These are phyloP conservation scores for Osedax frankpressi DNA, from an alignment of 2,888 invertebrate genomes.

Conservation along the genomic window DNA sequence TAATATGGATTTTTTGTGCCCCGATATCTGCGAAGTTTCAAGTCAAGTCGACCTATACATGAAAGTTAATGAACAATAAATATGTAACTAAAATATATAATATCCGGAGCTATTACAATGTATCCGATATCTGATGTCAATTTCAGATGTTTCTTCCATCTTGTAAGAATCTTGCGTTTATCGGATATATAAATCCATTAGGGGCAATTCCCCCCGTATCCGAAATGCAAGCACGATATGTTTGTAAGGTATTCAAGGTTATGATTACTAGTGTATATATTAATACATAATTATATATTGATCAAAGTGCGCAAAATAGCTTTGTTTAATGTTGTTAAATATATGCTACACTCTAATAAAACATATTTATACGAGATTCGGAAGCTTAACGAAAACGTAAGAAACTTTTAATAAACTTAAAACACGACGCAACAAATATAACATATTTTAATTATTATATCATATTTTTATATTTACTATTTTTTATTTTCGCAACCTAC, in stretches of 20 bases:
- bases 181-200: neutral
- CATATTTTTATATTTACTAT: neutral
- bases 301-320: no score
- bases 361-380: no score
- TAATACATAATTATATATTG: neutral
- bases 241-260: neutral
- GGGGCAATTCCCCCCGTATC: neutral
- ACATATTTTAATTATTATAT: neutral
- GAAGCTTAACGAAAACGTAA: no score
- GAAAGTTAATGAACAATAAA: neutral
- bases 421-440: no score
- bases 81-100: no score
- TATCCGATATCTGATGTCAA: no score
- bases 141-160: neutral
- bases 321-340: no score
- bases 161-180: neutral
- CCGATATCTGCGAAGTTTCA: neutral
- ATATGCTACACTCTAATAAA: no score
- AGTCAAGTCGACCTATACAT: neutral
- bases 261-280: neutral
- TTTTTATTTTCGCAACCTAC: no score
- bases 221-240: neutral
- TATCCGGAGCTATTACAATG: no score
- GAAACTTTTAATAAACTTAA: no score
- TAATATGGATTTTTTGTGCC: neutral